Evolutionary conservation across 2,888 invertebrate species (phyloP).

Genomic region (Drosophila tanythrix): DNA sequence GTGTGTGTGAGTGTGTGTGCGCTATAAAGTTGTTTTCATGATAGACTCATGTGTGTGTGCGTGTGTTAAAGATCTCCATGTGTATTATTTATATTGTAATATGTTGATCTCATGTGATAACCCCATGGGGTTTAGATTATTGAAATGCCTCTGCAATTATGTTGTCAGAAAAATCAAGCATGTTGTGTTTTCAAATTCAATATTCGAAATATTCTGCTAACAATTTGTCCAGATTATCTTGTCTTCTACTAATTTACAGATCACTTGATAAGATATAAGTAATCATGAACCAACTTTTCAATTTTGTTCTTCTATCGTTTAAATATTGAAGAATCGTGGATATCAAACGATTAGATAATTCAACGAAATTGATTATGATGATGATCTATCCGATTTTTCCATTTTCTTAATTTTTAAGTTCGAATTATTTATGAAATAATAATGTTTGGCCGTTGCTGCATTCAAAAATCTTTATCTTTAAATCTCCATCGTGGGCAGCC

Average conservation of each 20-base stretch:
- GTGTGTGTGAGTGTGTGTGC: conserved; percentile 20
- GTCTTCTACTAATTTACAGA: conserved; percentile 15
- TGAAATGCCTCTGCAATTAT: conserved; percentile 66
- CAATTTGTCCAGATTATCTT: conserved; percentile 35
- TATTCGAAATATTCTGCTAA: conserved; percentile 9
- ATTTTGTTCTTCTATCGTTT: too few relatives aligned
- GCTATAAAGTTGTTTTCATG: conserved; percentile 38
- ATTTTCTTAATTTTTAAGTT: background rate
- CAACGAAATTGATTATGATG: background rate
- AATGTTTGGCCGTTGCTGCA: background rate
- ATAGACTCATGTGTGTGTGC: conserved; percentile 35
- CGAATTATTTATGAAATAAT: background rate
- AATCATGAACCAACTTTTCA: background rate
- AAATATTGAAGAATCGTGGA: background rate
- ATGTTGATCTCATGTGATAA: conserved; percentile 65
- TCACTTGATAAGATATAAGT: background rate
- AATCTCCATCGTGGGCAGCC: background rate
- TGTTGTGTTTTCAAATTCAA: background rate
- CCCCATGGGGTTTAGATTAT: conserved; percentile 57
- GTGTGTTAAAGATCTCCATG: conserved; percentile 37
- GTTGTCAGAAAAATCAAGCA: conserved; percentile 46
- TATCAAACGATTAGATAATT: background rate
- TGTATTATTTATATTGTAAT: conserved; percentile 50
- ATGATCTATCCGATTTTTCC: background rate
- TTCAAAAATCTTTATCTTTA: background rate